Conservation (phyloP, 2,888 invertebrate genomes). For the Plagiodera versicolora region DNA sequence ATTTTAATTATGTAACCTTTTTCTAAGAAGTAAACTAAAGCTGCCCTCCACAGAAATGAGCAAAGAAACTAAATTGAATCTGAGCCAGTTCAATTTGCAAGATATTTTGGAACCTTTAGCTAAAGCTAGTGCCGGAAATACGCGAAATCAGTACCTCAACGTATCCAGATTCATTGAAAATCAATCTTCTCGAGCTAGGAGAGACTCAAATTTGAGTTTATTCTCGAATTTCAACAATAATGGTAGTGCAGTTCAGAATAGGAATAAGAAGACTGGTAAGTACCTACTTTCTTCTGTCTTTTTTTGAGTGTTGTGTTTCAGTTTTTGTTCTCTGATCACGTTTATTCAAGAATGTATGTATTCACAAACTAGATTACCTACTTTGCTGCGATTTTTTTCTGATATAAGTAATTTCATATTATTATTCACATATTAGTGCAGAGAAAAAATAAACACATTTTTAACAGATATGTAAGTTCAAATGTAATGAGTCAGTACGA, state of each 20-base stretch:
- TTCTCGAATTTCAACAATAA: constrained; percentile 37
- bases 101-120: constrained; percentile 52
- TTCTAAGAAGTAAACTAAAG: constrained; percentile 48
- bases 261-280: constrained; percentile 36
- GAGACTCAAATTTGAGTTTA: constrained; percentile 43
- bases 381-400: too few relatives aligned
- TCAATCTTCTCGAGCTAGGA: constrained; percentile 46
- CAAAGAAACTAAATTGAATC: constrained; percentile 57
- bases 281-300: neutral
- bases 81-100: constrained; percentile 56
- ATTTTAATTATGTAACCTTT: constrained; percentile 19
- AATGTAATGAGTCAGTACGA: too few relatives aligned
- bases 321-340: too few relatives aligned
- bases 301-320: too few relatives aligned
- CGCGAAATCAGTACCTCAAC: constrained; percentile 72
- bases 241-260: constrained; percentile 40
- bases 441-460: too few relatives aligned
- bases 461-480: too few relatives aligned
- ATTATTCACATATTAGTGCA: too few relatives aligned
- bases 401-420: too few relatives aligned
- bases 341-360: too few relatives aligned
- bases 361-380: too few relatives aligned
- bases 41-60: constrained; percentile 34
- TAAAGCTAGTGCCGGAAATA: constrained; percentile 53
- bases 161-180: constrained; percentile 81